Base-by-base conservation (phyloP, 2,797 vertebrate species). In the Sciurus carolinensis region DNA sequence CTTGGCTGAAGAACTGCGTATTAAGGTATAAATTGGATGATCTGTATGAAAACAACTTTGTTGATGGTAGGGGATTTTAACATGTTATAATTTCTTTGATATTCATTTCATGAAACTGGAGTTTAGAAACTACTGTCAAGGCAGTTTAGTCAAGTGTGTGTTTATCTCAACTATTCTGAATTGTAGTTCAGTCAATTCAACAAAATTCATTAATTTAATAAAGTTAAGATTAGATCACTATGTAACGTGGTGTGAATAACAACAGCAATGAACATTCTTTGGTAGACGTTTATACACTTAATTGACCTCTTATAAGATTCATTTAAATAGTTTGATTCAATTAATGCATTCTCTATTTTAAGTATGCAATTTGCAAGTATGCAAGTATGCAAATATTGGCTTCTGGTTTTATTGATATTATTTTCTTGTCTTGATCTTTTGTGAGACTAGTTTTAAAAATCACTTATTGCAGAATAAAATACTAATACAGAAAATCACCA, bases 141-240 rank as follows among this genome's bases (percentile, higher is more conserved):
- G 22, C 6, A 86, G 33, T 81, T 93, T 54, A 54, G 24, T 87
- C 26, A 79, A 57, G 57, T 24, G 7, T 30, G 62, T 81, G 1
- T 77, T 9, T 69, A 12, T 82, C 33, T 88, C 52, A 95, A 66
- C 71, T 47, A 83, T 62, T 26, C 26, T 26, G 96, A 95, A 80
- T 2, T 83, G 50, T 59, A 84, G 92, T 87, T 82, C 42, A 75
- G 20, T 39, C 33, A 90, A 57, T 89, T 94, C 66, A 94, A 33
- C 12, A 92, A 83, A 75, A 76, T 42, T 14, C 15, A 30, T 42
- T 30, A 50, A 87, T 80, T 80, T 84, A 88, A 75, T 90, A 33
- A 89, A 79, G 93, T 91, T 87, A 77, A 39, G 13, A 8, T 89
- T 91, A 96, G 59, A 86, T 87, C 64, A 82, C 26, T 71, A 28